Base-by-base conservation (phyloP, 2,113 vertebrate species). In the Macrotus californicus region DNA sequence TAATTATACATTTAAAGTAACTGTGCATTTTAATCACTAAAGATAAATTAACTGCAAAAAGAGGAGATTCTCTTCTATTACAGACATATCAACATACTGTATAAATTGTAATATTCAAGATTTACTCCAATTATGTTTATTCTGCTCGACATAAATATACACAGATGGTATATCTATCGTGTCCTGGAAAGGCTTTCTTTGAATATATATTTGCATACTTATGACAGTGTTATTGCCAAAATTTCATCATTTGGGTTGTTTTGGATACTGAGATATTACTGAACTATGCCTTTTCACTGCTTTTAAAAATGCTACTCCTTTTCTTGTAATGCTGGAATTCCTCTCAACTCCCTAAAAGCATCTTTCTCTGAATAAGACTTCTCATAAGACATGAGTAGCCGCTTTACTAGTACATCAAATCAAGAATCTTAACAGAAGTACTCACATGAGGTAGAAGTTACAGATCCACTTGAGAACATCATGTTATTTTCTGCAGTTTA, bases 41-140 rank as follows among this genome's bases (percentile, higher is more conserved):
- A n/a, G 89, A 18, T 76, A 97, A 96, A 95, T 94, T 70, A 95
- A 91, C 56, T 46, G 8, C 76, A 89, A 84, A 84, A 89, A 73
- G 73, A 31, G 31, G 48, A 21, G 22, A 59, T 96, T 93, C 12
- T 87, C 54, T 94, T 94, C 77, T 89, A n/a, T 84, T 54, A 81
- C 39, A 92, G 36, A 29, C 2, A 89, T 4, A 92, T 69, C 64
- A 93, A 93, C 26, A 89, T 0, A 59, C 26, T 83, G 87, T 96
- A 12, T 89, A 97, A 92, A 70, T 34, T 89, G 5, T 26, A 92
- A 24, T 66, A 89, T 52, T 97, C 87, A 73, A 46, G 8, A 18
- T 94, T 72, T 91, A 96, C 41, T 61, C 12, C 19, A 64, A 18
- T 3, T 12, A 85, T 46, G 46, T 56, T 87, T 86, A 89, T 21